phyloP scores from a whole-genome alignment of 2,888 invertebrate genomes.

The Nomada flava region DNA sequence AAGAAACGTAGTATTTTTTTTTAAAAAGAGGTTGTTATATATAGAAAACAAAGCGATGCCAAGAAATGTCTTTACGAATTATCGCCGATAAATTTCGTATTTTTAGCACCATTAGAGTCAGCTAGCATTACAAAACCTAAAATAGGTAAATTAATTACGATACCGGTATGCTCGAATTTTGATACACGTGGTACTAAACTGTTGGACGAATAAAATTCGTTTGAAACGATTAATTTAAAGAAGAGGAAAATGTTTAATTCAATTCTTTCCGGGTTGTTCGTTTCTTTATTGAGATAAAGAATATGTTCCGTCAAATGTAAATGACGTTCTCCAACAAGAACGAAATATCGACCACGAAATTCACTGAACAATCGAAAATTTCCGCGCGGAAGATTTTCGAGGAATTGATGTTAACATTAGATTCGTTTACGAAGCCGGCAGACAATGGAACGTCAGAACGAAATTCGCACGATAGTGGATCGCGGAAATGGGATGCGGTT shows the following conservation, averaged over 20 bases:
- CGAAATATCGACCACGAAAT: not conserved
- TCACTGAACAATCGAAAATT: not conserved
- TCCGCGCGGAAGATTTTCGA: not conserved
- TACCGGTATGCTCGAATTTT: constrained; percentile 3
- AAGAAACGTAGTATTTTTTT: constrained; percentile 12
- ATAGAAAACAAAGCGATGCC: constrained; percentile 49
- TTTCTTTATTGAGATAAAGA: not conserved
- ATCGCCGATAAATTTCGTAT: constrained; percentile 58
- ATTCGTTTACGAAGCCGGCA: constrained; percentile 28
- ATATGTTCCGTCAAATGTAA: not conserved
- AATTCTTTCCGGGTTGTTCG: no score
- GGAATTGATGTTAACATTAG: constrained; percentile 16
- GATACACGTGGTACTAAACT: no score
- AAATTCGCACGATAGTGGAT: constrained; percentile 53
- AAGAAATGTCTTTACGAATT: constrained; percentile 35
- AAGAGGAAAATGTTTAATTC: no score
- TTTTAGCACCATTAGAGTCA: constrained; percentile 43
- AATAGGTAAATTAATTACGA: constrained; percentile 15
- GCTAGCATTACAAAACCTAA: constrained; percentile 39
- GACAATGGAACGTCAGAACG: constrained; percentile 41
- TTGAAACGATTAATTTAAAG: not conserved
- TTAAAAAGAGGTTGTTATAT: constrained; percentile 23
- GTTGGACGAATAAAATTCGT: no score
- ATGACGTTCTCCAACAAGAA: not conserved
- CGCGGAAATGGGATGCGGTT: constrained; percentile 49